Conservation (phyloP, 2,888 invertebrate species). For the Synanthedon andrenaeformis region DNA sequence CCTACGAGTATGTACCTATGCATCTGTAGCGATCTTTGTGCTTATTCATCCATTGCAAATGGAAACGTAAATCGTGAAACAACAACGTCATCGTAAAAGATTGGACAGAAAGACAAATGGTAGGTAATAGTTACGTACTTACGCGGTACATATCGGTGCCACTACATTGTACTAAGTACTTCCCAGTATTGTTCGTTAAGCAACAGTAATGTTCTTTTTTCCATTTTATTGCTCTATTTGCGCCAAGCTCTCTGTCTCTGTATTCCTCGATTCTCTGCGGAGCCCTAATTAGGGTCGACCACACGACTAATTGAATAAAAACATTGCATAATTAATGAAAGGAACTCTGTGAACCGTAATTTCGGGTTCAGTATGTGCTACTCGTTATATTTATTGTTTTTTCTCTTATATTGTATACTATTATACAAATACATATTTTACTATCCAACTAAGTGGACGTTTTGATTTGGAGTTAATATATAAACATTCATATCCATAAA, state of each 20-base stretch:
- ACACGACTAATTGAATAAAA: constrained; percentile 62
- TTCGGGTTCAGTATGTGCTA: constrained; percentile 3
- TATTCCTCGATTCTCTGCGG: constrained; percentile 31
- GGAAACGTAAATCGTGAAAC: constrained; percentile 41
- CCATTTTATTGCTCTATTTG: constrained; percentile 47
- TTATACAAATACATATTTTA: too few relatives aligned
- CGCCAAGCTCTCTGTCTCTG: constrained; percentile 35
- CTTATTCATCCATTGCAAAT: constrained; percentile 34
- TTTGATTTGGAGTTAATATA: too few relatives aligned
- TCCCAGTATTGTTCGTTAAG: constrained; percentile 39
- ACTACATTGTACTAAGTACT: constrained; percentile 6
- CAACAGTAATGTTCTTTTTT: constrained; percentile 30
- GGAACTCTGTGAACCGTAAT: constrained; percentile 15
- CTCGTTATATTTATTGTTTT: not conserved
- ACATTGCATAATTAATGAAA: constrained; percentile 56
- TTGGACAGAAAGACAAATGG: constrained; percentile 58
- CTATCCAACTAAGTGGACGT: too few relatives aligned
- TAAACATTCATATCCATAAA: too few relatives aligned
- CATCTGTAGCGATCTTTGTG: not conserved
- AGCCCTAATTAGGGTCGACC: constrained; percentile 51
- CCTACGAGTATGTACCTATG: not conserved
- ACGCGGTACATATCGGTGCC: constrained; percentile 5
- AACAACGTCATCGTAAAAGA: constrained; percentile 55
- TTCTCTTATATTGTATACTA: not conserved
- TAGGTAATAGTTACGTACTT: constrained; percentile 26